These are phyloP conservation scores for Chaetodon auriga DNA, from an alignment of 2,113 vertebrate genomes.

Conservation along the genomic window DNA sequence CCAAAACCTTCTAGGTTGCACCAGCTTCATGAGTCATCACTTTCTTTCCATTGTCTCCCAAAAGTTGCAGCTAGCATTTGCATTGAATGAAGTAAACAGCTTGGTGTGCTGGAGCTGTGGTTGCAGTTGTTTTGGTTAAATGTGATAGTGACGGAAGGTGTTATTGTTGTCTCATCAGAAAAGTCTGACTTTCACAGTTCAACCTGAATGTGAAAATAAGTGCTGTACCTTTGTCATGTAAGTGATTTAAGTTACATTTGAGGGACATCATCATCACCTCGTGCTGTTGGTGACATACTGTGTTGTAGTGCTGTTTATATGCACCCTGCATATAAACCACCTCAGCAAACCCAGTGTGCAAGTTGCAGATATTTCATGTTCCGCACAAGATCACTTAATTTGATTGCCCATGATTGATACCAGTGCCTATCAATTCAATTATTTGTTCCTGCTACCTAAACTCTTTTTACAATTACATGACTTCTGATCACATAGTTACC, in stretches of 20 bases:
- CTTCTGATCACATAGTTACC: neutral
- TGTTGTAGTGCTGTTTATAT: neutral
- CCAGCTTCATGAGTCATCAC: conserved; percentile 29
- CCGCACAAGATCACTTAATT: neutral
- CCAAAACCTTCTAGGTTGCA: neutral
- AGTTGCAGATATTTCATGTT: neutral
- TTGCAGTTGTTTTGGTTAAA: neutral
- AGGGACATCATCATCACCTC: neutral
- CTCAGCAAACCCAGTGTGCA: neutral
- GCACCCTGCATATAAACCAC: neutral
- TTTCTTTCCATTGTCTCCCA: neutral
- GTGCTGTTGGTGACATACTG: neutral
- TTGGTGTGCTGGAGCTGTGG: neutral
- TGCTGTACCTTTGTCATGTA: neutral
- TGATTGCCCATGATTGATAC: conserved; percentile 1
- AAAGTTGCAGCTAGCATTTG: conserved; percentile 8
- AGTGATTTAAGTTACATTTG: neutral
- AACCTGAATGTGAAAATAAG: neutral
- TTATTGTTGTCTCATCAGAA: neutral
- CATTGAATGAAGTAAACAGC: conserved; percentile 38
- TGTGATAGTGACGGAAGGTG: neutral
- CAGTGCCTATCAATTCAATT: neutral
- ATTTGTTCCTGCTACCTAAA: neutral
- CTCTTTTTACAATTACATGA: neutral
- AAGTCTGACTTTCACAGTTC: neutral